Percentiles rank a stretch among this genome's conserved stretches.
phyloP scores from a whole-genome alignment of 2,113 vertebrate genomes.

The Calidris pygmaea region DNA sequence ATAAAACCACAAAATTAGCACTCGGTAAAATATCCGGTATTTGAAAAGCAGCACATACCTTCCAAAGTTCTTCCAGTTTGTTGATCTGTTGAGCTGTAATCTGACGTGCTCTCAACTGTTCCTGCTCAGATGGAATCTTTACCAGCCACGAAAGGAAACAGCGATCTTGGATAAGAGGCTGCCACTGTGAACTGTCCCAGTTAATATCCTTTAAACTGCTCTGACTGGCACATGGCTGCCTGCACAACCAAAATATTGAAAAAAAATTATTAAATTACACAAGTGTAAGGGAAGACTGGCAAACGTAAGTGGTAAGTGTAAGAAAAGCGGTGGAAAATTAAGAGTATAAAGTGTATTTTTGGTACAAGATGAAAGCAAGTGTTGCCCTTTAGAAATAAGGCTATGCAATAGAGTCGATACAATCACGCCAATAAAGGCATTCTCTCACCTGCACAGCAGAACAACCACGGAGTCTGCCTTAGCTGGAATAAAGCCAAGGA shows the following conservation, averaged over 20 bases:
- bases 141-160: conserved; percentile 98
- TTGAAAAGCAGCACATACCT: conserved; percentile 74
- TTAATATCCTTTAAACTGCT: conserved; percentile 99
- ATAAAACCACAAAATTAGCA: rapidly evolving
- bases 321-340: not conserved
- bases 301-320: not conserved
- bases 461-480: conserved; percentile 98
- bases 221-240: conserved; percentile 98
- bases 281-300: not conserved
- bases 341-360: rapidly evolving
- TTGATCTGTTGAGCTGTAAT: conserved; percentile 98
- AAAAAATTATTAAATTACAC: not conserved
- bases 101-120: conserved; percentile 93
- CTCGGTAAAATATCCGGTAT: rapidly evolving
- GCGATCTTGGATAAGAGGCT: conserved; percentile 96
- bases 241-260: conserved; percentile 48
- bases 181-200: conserved; percentile 99
- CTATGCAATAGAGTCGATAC: not conserved
- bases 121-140: conserved; percentile 98
- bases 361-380: not conserved
- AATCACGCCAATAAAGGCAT: not conserved
- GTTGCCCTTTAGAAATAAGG: not conserved
- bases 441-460: conserved; percentile 90
- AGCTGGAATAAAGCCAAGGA: conserved; percentile 96
- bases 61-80: conserved; percentile 98